phyloP scores from a whole-genome alignment of 2,797 vertebrate genomes.

The Danio kyathit region DNA sequence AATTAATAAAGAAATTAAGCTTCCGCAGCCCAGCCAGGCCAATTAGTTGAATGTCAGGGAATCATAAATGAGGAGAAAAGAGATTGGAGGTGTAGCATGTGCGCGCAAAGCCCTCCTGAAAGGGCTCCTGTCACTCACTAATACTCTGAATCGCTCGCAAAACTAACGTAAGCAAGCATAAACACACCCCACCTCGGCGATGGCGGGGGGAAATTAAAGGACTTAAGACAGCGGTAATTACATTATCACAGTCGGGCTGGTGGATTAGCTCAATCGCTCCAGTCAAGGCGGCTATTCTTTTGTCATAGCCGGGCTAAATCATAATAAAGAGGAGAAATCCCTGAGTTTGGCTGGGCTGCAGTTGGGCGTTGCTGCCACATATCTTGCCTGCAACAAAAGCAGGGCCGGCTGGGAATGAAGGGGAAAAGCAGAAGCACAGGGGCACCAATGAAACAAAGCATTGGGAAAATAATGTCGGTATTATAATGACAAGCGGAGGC shows the following conservation, averaged over 20 bases:
- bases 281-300: conserved; percentile 98
- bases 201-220: conserved; percentile 94
- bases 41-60: conserved; percentile 99
- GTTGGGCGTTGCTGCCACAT: conserved; percentile 87
- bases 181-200: conserved; percentile 80
- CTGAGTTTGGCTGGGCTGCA: conserved; percentile 87
- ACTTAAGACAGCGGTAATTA: conserved; percentile 99
- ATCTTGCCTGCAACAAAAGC: conserved; percentile 94
- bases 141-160: conserved; percentile 35
- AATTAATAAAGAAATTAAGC: conserved; percentile 99
- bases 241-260: conserved; percentile 97
- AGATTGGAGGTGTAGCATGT: conserved; percentile 94
- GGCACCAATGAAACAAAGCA: conserved; percentile 86
- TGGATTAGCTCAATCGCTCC: conserved; percentile 99
- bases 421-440: conserved; percentile 68
- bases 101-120: conserved; percentile 79
- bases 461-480: conserved; percentile 93
- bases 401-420: conserved; percentile 82
- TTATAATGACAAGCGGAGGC: conserved; percentile 80
- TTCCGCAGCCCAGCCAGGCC: conserved; percentile 91
- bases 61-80: conserved; percentile 96
- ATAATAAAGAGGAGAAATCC: conserved; percentile 87
- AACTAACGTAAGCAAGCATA: conserved; percentile 49
- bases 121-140: conserved; percentile 77
- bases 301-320: conserved; percentile 82